Evolutionary conservation across 2,113 vertebrate genomes (phyloP).

Genomic region (Rana temporaria): DNA sequence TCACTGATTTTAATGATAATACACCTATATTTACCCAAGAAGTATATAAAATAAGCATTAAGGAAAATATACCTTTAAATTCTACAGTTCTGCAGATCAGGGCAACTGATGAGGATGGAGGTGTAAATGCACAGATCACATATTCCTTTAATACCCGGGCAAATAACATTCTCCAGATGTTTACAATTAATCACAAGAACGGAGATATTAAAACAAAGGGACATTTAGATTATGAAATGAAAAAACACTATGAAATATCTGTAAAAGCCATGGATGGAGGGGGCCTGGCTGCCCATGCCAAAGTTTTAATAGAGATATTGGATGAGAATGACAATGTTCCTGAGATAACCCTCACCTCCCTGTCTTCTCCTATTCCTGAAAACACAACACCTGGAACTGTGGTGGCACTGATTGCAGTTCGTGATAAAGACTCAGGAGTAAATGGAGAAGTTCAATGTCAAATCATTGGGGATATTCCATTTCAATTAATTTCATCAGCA

Average conservation of each 20-base stretch:
- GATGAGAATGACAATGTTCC: slow-evolving; percentile 73
- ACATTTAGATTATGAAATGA: slow-evolving; percentile 65
- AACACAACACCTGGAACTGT: too few relatives aligned
- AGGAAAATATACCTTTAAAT: slow-evolving; percentile 22
- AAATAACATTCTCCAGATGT: slow-evolving; percentile 22
- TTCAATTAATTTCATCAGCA: too few relatives aligned
- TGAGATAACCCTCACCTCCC: slow-evolving; percentile 61
- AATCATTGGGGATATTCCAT: too few relatives aligned
- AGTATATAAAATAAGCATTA: slow-evolving; percentile 55
- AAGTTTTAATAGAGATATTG: too few relatives aligned
- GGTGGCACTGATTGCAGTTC: too few relatives aligned
- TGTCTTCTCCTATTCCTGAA: slow-evolving; percentile 53
- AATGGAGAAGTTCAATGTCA: too few relatives aligned
- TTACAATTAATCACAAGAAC: not conserved
- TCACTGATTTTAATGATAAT: slow-evolving; percentile 70
- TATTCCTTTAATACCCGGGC: slow-evolving; percentile 59
- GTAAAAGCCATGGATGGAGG: slow-evolving; percentile 53
- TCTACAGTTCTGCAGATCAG: slow-evolving; percentile 60
- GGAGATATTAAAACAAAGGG: slow-evolving; percentile 14
- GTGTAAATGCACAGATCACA: slow-evolving; percentile 62
- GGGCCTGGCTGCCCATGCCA: too few relatives aligned
- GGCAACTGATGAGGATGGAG: slow-evolving; percentile 65
- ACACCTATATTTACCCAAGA: slow-evolving; percentile 62
- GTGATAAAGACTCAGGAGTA: too few relatives aligned
- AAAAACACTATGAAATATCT: slow-evolving; percentile 56